A percentile compares a stretch with the other conserved stretches of the same genome.
These are phyloP conservation scores for Dallia pectoralis DNA, from an alignment of 2,797 vertebrate species.

Conservation along the genomic window DNA sequence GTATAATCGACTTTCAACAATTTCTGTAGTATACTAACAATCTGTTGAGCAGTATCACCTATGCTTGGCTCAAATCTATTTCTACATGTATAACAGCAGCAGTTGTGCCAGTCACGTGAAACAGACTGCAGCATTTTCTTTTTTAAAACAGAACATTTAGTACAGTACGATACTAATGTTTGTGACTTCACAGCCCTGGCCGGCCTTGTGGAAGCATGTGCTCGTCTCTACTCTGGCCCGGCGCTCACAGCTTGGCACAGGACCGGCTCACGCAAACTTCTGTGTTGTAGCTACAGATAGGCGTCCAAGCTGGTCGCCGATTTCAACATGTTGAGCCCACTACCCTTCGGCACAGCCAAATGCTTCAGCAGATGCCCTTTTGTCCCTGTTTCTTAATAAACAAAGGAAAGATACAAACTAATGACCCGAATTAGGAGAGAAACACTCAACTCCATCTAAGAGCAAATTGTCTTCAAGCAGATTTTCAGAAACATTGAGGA, in stretches of 20 bases:
- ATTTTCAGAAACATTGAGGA: conserved; percentile 75
- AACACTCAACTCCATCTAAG: conserved; percentile 65
- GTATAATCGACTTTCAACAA: neutral
- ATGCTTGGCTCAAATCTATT: neutral
- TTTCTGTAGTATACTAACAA: neutral
- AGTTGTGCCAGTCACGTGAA: neutral
- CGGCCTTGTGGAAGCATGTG: conserved; percentile 6
- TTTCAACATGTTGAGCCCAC: conserved; percentile 87
- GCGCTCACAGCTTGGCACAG: conserved; percentile 80
- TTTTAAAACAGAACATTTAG: neutral
- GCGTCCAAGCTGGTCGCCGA: conserved; percentile 88
- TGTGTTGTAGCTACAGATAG: conserved; percentile 85
- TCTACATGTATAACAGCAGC: neutral
- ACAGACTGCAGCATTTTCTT: neutral
- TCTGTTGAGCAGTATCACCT: neutral
- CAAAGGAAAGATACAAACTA: conserved; percentile 99
- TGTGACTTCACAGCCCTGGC: neutral
- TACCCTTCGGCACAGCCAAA: conserved; percentile 99
- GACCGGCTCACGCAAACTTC: conserved; percentile 79
- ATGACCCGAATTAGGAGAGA: conserved; percentile 97
- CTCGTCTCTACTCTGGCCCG: conserved; percentile 30
- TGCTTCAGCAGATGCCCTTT: conserved; percentile 99
- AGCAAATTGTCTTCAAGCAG: conserved; percentile 86
- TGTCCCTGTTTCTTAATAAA: conserved; percentile 99
- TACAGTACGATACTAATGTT: neutral